Evolutionary conservation across 2,888 invertebrate genomes (phyloP), one percentile per base, ranked within the genome.

Genomic region (Yponomeuta malinellus): DNA sequence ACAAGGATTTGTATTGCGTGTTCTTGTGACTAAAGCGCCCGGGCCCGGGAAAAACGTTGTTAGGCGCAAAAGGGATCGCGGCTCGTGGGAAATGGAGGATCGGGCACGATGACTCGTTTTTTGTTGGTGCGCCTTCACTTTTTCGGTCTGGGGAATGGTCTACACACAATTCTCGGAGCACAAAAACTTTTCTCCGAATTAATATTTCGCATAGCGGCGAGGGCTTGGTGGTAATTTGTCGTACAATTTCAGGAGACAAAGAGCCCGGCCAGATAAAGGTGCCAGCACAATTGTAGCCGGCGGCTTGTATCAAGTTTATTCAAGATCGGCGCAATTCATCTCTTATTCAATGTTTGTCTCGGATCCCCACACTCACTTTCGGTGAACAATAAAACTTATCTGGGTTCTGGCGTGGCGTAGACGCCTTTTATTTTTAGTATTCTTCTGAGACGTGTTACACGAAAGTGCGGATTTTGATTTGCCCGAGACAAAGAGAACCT

Each of bases 271-370:
- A 8, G 52, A 5, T 59, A 59, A 59, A 12, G 52, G 15, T 2
- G 52, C 52, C 15, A 15, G 52, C 52, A 59, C 52, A 59, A 4
- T 59, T 59, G 52, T 15, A 59, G 52, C 52, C 5, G 10, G 10
- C 52, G 52, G 12, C 12, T 59, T 59, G 52, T 59, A 59, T 59
- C 52, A 59, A 59, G 52, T 12, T 59, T 15, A 15, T 12, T 59
- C 52, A 59, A 59, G 52, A 59, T 59, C 52, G 52, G 52, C 52
- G 5, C 52, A 59, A 59, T 52, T 52, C 52, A 59, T 81, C 79
- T 69, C 73, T 80, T 81, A 81, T 81, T 82, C 80, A 82, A 79
- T 77, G 75, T 74, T 76, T 78, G 80, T 78, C 78, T 77, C 76
- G 78, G 77, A 77, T 79, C 76, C 77, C 77, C 76, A 73, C 33